Base-by-base conservation (phyloP, 2,113 vertebrate genomes). In the Atrichornis clamosus region DNA sequence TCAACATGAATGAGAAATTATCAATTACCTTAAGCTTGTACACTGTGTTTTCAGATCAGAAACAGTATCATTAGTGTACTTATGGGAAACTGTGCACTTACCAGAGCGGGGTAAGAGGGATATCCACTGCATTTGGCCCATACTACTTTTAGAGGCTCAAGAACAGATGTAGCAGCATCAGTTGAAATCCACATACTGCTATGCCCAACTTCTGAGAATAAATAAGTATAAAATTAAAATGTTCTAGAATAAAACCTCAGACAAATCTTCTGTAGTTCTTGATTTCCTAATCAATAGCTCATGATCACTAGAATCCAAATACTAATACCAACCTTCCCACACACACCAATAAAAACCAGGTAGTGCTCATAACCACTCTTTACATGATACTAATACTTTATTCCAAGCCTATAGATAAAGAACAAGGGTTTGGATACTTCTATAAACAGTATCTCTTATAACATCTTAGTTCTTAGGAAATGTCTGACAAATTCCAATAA, bases 81-180 rank as follows among this genome's bases (percentile, higher is more conserved):
- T 47, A 37, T 15, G 21, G n/a, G 33, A 69, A 77, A 44, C 13
- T 30, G 30, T 11, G 13, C 28, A 98, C 99, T 99, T 98, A 99
- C 99, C 99, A 99, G 98, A 91, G 99, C 99, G 62, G 99, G 99
- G 97, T 99, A 99, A 74, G 99, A 99, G 65, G 99, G 99, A 96
- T 99, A 99, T 94, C 99, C 99, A 60, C 99, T 99, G 98, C 99
- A 99, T 98, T 99, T 99, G 98, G 99, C 99, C 99, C 99, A 99
- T 90, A 99, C 99, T 96, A 99, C 98, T 97, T 99, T 99, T 87
- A 99, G 97, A 92, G 99, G 99, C 98, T 99, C 99, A 97, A 99
- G 98, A 55, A 98, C 98, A 82, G 99, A 99, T 84, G 98, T 98
- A 60, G 99, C 98, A 69, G 99, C 98, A 39, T 98, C 99, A 72